Evolutionary conservation across 2,113 vertebrate species (phyloP), one percentile per base, ranked within the genome.

Genomic region (Plectropomus leopardus): DNA sequence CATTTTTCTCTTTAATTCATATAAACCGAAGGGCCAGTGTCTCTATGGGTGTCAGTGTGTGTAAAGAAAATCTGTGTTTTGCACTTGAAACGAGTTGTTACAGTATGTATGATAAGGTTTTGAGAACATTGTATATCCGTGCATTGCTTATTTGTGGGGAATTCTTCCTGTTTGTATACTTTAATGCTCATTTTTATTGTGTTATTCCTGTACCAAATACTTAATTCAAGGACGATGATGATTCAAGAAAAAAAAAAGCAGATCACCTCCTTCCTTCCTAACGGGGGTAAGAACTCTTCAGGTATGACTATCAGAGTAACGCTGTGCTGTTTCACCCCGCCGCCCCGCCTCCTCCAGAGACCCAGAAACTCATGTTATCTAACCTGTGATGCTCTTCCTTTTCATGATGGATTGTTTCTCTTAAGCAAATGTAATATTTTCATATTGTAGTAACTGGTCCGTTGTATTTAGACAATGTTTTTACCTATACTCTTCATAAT

Each of bases 361-460:
- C 76, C 75, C 71, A 68, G 57, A 70, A 48, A 63, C 80, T 81
- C 73, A 69, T 77, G 75, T 89, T 58, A 88, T 72, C 50, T 7
- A 74, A 80, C 83, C 82, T 88, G 83, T 88, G 79, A 84, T 78
- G 75, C 76, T 82, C 76, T 76, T 73, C 76, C 83, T 82, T 91
- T 89, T 83, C 84, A 79, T 86, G 88, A 85, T 77, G 77, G 80
- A 89, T 83, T 81, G 44, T 88, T 86, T 87, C 77, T 86, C 80
- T 88, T 73, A 69, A 86, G 53, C 82, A 90, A 83, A 84, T 85
- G 79, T 88, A 89, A 86, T 88, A 92, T 92, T 92, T 94, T 93
- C 87, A 89, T 91, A 90, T 88, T 91, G 89, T 93, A 74, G 74
- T 86, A 81, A 61, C 85, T 61, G 63, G 69, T 89, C 79, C 82